Conservation (phyloP, 2,113 vertebrate species). For the Pyrgilauda ruficollis region DNA sequence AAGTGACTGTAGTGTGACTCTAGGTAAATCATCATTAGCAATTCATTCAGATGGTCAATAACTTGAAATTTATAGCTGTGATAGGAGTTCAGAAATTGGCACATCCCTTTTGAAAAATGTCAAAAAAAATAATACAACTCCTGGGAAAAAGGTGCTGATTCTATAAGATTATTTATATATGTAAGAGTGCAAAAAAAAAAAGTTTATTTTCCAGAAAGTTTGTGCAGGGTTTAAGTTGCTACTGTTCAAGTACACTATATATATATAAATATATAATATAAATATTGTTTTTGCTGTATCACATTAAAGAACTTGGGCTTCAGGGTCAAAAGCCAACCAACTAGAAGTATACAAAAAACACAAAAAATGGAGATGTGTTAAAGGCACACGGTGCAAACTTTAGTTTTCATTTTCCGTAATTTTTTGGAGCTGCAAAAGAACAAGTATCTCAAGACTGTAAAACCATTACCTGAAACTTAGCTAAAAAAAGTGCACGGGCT, state of each 20-base stretch:
- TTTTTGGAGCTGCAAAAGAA: conserved; percentile 64
- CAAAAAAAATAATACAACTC: conserved; percentile 76
- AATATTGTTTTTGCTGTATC: conserved; percentile 75
- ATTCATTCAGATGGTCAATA: conserved; percentile 87
- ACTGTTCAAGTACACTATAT: conserved; percentile 72
- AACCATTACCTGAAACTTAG: conserved; percentile 61
- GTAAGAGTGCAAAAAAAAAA: conserved; percentile 75
- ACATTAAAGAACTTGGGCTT: conserved; percentile 76
- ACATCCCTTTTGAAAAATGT: conserved; percentile 78
- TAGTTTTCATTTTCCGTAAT: conserved; percentile 61
- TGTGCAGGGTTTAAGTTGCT: conserved; percentile 80
- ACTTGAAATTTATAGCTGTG: conserved; percentile 84
- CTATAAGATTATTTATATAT: conserved; percentile 84
- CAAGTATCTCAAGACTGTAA: conserved; percentile 63
- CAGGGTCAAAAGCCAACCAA: conserved; percentile 68
- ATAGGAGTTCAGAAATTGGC: conserved; percentile 85
- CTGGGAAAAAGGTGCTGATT: conserved; percentile 89
- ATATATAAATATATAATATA: conserved; percentile 71
- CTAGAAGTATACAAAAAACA: conserved; percentile 52
- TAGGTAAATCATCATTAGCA: conserved; percentile 87
- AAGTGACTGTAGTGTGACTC: conserved; percentile 88
- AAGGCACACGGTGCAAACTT: conserved; percentile 54
- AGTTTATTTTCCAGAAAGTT: conserved; percentile 79
- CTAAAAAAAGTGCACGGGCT: conserved; percentile 59
- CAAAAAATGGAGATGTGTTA: conserved; percentile 56